These are phyloP conservation scores for Neogobius melanostomus DNA, from an alignment of 2,113 vertebrate species.

Conservation along the genomic window DNA sequence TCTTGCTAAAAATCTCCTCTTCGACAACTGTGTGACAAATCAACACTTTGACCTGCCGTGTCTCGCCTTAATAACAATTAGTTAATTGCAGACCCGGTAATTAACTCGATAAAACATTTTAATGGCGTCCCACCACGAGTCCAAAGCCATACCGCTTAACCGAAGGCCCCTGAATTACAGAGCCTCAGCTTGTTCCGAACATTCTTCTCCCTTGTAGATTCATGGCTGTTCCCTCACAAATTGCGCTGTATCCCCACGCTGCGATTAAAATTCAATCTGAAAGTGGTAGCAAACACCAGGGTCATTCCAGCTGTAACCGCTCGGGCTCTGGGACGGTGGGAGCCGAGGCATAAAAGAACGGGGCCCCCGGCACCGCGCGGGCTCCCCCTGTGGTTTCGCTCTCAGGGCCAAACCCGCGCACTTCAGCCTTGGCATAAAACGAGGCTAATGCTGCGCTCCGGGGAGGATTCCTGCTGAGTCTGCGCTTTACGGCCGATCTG, in stretches of 20 bases:
- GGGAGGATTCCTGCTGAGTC: slow-evolving; percentile 37
- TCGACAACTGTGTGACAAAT: no score
- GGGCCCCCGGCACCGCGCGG: slow-evolving; percentile 22
- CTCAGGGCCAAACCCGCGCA: slow-evolving; percentile 48
- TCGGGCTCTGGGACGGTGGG: slow-evolving; percentile 29
- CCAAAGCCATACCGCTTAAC: no score
- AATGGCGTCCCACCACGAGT: no score
- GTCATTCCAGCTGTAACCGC: slow-evolving; percentile 38
- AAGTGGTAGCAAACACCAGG: slow-evolving; percentile 41
- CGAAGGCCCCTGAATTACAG: no score
- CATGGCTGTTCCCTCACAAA: neutral
- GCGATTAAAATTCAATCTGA: slow-evolving; percentile 1
- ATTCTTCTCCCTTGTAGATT: neutral
- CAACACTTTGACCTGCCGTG: no score
- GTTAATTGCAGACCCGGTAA: no score
- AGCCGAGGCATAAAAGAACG: slow-evolving; percentile 24
- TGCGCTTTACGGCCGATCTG: slow-evolving; percentile 1
- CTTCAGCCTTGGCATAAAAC: slow-evolving; percentile 34
- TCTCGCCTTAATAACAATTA: no score
- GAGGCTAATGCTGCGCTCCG: neutral
- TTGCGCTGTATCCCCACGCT: neutral
- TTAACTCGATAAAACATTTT: no score
- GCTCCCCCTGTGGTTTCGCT: slow-evolving; percentile 24
- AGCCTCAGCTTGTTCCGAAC: no score
- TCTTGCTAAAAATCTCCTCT: no score